Evolutionary conservation across 92 coral and sea anemone genomes (phyloP), one percentile per base, ranked within the genome.

Genomic region (Hydrozoanthus gracilis): DNA sequence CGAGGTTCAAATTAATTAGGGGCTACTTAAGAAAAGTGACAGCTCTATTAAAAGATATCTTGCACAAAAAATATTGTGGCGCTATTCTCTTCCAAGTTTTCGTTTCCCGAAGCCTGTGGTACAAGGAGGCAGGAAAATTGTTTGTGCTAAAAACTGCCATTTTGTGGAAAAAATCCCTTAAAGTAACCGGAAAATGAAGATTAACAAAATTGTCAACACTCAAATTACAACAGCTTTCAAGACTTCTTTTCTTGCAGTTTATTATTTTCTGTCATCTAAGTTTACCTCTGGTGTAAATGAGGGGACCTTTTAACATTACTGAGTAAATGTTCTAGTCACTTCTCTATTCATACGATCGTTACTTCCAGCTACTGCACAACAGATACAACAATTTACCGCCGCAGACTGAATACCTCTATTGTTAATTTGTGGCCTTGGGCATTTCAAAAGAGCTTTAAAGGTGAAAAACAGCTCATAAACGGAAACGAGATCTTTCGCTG

Each of bases 181-280:
- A 0, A 54, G 61, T 54, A 18, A 14, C 72, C 46, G 72, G 72
- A 8, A 18, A 64, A 67, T 18, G 72, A n/a, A 11, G 72, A 67
- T 67, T 67, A 67, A 67, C 4, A 45, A 67, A 75, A 7, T 5
- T 75, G 79, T 75, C 79, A 75, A 75, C 79, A 75, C 62, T 51
- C 45, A 16, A 20, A 20, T 5, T 51, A 17, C 39, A 9, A 5
- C 79, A 7, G 51, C 62, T 75, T 15, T 74, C 44, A 18, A 18
- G 35, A 46, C 64, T 3, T 49, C 52, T 46, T 75, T 18, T 39
- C 64, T 17, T 54, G 1, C 16, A 0, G 64, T 75, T 20, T 75
- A 10, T 18, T 75, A n/a, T 75, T 75, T 51, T 75, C 79, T 75
- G 79, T 75, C 79, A 54, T 75, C 79, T 51, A 9, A 3, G 79